phyloP scores from a whole-genome alignment of 2,888 invertebrate genomes.

The Ditula angustiorana region DNA sequence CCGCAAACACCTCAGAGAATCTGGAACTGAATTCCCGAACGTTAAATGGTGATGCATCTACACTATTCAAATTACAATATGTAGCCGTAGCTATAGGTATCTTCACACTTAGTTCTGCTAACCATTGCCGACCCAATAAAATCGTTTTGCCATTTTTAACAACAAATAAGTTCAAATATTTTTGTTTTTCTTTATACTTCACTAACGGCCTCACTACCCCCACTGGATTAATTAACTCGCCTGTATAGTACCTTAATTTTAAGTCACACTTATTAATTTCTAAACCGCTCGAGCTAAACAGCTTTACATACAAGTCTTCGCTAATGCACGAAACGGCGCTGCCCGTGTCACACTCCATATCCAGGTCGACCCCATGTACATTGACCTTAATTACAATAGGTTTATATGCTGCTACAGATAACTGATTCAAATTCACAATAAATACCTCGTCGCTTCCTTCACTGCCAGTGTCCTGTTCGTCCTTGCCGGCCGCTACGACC shows the following conservation, averaged over 20 bases:
- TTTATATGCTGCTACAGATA: neutral
- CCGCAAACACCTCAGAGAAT: too few species aligned
- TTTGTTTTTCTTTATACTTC: neutral
- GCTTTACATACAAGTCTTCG: neutral
- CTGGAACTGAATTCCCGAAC: neutral
- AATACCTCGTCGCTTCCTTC: neutral
- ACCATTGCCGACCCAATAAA: neutral
- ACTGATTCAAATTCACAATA: neutral
- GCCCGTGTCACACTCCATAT: conserved; percentile 6
- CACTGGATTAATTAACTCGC: neutral
- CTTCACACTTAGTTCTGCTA: neutral
- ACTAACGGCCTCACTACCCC: neutral
- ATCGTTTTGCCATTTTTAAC: neutral
- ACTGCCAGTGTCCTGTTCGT: neutral
- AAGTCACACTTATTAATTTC: neutral
- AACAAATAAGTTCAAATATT: neutral
- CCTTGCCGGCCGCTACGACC: neutral
- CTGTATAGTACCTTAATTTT: neutral
- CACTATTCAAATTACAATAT: neutral
- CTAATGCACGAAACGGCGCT: conserved; percentile 6
- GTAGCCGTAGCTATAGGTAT: neutral
- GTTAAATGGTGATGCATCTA: too few species aligned
- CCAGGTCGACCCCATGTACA: neutral
- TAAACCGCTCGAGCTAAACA: neutral
- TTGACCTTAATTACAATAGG: neutral